phyloP scores from a whole-genome alignment of 2,888 invertebrate species.

The Coelopa pilipes region DNA sequence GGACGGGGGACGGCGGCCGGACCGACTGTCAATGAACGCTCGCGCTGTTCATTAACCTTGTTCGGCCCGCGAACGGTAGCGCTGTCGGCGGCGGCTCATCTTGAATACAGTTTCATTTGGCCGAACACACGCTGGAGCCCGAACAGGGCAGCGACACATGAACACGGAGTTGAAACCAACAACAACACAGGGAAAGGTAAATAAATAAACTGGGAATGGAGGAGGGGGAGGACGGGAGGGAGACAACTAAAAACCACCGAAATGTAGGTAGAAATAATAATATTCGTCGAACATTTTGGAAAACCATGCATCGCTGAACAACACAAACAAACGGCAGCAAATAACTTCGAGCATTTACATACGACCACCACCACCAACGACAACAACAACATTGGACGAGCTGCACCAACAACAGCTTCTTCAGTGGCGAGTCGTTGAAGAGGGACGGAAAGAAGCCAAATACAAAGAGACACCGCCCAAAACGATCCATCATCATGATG shows the following conservation, averaged over 20 bases:
- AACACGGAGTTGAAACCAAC: too few species aligned
- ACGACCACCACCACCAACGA: not conserved
- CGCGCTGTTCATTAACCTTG: constrained; percentile 26
- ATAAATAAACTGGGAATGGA: constrained; percentile 1
- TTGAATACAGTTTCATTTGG: constrained; percentile 28
- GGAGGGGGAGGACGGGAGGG: too few species aligned
- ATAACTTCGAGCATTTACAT: constrained; percentile 2
- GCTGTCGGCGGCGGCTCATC: not conserved
- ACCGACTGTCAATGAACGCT: not conserved
- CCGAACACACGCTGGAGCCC: not conserved
- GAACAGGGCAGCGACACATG: not conserved
- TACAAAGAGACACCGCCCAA: constrained; percentile 18
- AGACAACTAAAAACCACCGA: constrained; percentile 9
- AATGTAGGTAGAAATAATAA: constrained; percentile 20
- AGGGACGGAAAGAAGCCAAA: constrained; percentile 9
- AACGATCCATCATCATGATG: not conserved
- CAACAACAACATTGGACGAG: not conserved
- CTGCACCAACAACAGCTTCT: not conserved
- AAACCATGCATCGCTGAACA: constrained; percentile 24
- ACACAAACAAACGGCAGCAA: constrained; percentile 14
- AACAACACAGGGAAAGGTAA: not conserved
- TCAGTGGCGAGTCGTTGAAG: not conserved
- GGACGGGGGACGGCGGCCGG: too few species aligned
- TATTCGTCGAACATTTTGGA: constrained; percentile 4
- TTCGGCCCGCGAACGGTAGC: constrained; percentile 20